phyloP scores from a whole-genome alignment of 2,113 vertebrate species.

The Myocastor coypus region DNA sequence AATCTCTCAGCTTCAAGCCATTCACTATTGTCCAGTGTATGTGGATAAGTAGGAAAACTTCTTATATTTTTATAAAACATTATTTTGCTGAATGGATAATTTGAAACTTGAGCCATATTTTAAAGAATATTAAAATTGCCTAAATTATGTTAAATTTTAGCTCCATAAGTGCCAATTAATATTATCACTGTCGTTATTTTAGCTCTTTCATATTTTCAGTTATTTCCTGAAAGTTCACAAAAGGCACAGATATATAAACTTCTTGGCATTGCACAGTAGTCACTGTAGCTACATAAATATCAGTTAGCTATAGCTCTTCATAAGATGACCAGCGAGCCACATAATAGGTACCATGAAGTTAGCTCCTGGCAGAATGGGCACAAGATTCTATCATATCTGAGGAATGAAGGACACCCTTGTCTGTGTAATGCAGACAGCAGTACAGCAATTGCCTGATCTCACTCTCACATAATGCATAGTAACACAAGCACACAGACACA shows the following conservation, averaged over 20 bases:
- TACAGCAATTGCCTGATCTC: conserved; percentile 68
- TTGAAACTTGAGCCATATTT: conserved; percentile 3
- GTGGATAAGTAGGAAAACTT: neutral
- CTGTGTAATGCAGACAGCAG: conserved; percentile 60
- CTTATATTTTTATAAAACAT: neutral
- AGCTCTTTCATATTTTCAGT: neutral
- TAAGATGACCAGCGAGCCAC: conserved; percentile 50
- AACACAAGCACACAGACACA: conserved; percentile 11
- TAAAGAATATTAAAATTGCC: conserved; percentile 27
- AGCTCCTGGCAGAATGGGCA: conserved; percentile 67
- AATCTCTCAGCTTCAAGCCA: neutral
- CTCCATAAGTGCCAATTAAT: conserved; percentile 44
- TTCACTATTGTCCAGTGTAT: neutral
- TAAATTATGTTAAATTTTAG: neutral
- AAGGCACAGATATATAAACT: conserved; percentile 15
- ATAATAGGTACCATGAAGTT: conserved; percentile 67
- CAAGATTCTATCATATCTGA: conserved; percentile 70
- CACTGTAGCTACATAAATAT: conserved; percentile 44
- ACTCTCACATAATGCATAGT: conserved; percentile 67
- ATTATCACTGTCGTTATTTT: conserved; percentile 41
- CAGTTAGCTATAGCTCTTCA: conserved; percentile 63
- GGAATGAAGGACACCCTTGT: conserved; percentile 76
- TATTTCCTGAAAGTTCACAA: conserved; percentile 45
- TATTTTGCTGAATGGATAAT: neutral
- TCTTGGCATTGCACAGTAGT: conserved; percentile 7